These are phyloP conservation scores for Amorpha juglandis DNA, from an alignment of 2,888 invertebrate genomes.

Conservation along the genomic window DNA sequence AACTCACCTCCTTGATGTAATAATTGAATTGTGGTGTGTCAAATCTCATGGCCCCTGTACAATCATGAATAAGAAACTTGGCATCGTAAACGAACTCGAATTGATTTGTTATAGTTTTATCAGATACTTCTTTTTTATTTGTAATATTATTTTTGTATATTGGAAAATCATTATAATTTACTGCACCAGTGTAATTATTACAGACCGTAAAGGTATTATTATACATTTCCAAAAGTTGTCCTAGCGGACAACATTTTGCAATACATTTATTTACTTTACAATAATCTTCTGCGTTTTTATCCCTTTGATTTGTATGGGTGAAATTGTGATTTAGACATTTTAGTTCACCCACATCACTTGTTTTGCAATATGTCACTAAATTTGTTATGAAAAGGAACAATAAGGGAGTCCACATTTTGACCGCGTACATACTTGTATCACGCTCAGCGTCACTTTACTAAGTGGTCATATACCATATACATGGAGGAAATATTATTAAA, in stretches of 20 bases:
- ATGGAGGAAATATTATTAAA: too few relatives aligned
- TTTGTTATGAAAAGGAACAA: neutral
- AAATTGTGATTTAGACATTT: neutral
- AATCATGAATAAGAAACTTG: neutral
- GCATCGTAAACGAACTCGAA: neutral
- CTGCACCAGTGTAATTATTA: too few relatives aligned
- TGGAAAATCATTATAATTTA: neutral
- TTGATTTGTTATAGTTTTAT: neutral
- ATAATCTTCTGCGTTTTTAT: neutral
- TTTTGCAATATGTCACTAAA: neutral
- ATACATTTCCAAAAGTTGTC: neutral
- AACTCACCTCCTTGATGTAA: neutral
- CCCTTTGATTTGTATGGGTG: neutral
- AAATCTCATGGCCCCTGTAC: neutral
- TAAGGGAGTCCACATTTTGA: neutral
- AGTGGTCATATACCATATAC: too few relatives aligned
- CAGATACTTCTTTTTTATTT: neutral
- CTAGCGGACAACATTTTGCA: conserved; percentile 15
- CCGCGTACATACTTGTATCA: neutral
- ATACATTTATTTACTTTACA: neutral
- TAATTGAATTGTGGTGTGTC: neutral
- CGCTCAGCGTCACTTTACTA: neutral
- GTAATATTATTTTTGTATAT: neutral
- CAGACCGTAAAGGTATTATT: too few relatives aligned
- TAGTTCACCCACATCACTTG: neutral